Percentiles rank a stretch among this genome's conserved stretches.
Conservation (phyloP, 2,113 vertebrate genomes). For the Ranitomeya variabilis region DNA sequence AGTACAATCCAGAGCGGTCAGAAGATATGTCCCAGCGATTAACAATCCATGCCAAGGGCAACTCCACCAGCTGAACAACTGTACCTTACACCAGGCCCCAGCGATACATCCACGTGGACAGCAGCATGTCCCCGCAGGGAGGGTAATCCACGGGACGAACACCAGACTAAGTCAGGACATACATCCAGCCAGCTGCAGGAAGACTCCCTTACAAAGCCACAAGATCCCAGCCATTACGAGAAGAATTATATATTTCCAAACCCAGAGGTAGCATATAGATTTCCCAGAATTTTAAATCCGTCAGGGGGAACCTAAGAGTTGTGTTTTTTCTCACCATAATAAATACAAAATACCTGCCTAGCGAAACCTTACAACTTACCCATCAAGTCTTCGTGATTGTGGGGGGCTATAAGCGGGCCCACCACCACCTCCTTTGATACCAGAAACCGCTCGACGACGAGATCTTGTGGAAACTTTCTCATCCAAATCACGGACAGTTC, state of each 20-base stretch:
- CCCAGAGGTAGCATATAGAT: slow-evolving; percentile 82
- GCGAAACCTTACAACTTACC: slow-evolving; percentile 88
- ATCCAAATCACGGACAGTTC: slow-evolving; percentile 95
- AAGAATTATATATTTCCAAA: slow-evolving; percentile 82
- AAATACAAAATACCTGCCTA: slow-evolving; percentile 89
- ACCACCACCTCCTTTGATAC: slow-evolving; percentile 97
- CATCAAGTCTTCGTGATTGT: slow-evolving; percentile 92
- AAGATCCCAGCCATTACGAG: slow-evolving; percentile 77
- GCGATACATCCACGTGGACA: slow-evolving; percentile 87
- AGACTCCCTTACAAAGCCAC: slow-evolving; percentile 78
- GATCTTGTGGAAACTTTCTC: slow-evolving; percentile 97
- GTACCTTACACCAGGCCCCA: slow-evolving; percentile 77
- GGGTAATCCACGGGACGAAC: slow-evolving; percentile 71
- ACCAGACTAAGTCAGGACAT: slow-evolving; percentile 71
- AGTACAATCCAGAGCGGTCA: slow-evolving; percentile 76
- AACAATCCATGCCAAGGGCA: slow-evolving; percentile 74
- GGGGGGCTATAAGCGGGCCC: slow-evolving; percentile 94
- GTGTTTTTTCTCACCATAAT: slow-evolving; percentile 80
- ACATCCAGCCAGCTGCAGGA: slow-evolving; percentile 80
- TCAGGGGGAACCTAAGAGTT: slow-evolving; percentile 84
- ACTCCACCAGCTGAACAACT: slow-evolving; percentile 68
- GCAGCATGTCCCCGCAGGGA: slow-evolving; percentile 80
- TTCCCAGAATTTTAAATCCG: slow-evolving; percentile 84
- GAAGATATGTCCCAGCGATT: slow-evolving; percentile 31
- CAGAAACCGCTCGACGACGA: slow-evolving; percentile 97